Evolutionary conservation across 2,888 invertebrate species (phyloP).

Genomic region (Drosophila nigricruria): DNA sequence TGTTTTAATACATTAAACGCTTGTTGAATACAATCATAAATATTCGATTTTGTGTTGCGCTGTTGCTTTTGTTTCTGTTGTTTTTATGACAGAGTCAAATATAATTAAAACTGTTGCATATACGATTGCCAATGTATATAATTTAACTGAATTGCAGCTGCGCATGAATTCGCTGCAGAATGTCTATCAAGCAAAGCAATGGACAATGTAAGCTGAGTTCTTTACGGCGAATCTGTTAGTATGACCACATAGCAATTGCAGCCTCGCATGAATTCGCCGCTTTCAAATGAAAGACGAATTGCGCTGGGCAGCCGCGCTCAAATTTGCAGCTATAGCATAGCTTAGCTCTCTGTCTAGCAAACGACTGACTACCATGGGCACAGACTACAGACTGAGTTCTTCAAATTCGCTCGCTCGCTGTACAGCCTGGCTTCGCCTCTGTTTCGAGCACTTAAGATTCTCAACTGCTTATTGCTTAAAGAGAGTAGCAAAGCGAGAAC

Average conservation of each 20-base stretch:
- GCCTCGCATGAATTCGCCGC: slow-evolving; percentile 6
- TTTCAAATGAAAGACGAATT: slow-evolving; percentile 1
- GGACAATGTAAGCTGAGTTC: background rate
- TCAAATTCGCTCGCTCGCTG: background rate
- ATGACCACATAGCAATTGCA: slow-evolving; percentile 1
- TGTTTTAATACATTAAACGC: background rate
- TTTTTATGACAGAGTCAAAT: background rate
- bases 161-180: background rate
- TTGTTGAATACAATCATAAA: background rate
- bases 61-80: background rate
- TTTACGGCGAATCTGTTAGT: background rate
- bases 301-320: background rate
- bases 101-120: background rate
- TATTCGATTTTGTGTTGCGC: background rate
- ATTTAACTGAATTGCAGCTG: background rate
- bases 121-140: background rate
- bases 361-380: background rate
- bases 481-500: background rate
- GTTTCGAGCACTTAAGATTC: background rate
- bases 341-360: background rate
- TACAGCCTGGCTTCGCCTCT: background rate
- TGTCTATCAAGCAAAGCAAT: background rate
- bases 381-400: background rate
- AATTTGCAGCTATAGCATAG: background rate
- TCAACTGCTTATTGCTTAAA: background rate